Base-by-base conservation (phyloP, 2,797 vertebrate genomes). In the Leucoraja ocellata region DNA sequence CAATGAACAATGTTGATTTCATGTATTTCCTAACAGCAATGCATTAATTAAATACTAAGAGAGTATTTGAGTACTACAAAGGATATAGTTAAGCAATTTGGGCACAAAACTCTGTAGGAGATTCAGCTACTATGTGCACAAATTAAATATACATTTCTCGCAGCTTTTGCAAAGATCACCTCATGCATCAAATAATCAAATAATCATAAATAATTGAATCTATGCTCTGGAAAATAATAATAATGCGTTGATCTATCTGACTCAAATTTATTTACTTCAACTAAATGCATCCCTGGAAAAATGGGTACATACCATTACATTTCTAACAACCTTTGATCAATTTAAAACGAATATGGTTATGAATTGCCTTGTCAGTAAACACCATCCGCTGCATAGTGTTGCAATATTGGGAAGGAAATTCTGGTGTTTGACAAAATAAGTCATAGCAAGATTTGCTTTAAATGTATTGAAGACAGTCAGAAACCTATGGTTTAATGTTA, bases 171-270 rank as follows among this genome's bases (percentile, higher is more conserved):
- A 73, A 46, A 46, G 90, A 91, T 91, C 71, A 46, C 68, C 23
- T 25, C 25, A 39, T 18, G 36, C 4, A n/a, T 91, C 23, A 16
- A 91, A 71, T 36, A 73, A 91, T 68, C 65, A 91, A 91, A 71
- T 36, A 73, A 91, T 68, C 65, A 91, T 18, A 91, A 36, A 23
- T 65, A 71, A 73, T 91, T 91, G 46, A 71, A 71, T 71, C 32
- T 39, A 71, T 91, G 61, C 65, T 65, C 65, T 39, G 39, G 88
- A 71, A 91, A 91, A 68, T 73, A 91, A 46, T n/a, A n/a, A n/a
- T 21, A 91, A 91, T 91, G 63, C 32, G 32, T 73, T 73, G 32
- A 91, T 73, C 88, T 73, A 39, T 68, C n/a, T 91, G 88, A 73
- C 65, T 23, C 16, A 18, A 73, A 21, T n/a, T 28, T 71, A 91